Evolutionary conservation across 2,797 vertebrate genomes (phyloP).

Genomic region (Cottoperca gobio): DNA sequence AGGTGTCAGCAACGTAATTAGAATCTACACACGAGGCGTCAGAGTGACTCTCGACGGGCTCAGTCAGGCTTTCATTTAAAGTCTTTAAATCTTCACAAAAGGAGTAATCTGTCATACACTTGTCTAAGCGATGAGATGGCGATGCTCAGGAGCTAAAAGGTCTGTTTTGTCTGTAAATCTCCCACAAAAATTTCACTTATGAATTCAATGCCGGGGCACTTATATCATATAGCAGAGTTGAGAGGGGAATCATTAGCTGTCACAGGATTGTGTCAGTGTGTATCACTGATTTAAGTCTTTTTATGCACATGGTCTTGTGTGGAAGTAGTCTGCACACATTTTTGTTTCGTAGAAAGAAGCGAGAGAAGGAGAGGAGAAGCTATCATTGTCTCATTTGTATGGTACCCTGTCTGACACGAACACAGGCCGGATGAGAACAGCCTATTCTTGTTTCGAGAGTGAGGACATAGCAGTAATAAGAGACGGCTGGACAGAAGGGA

Average conservation of each 20-base stretch:
- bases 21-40: constrained; percentile 28
- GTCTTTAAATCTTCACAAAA: constrained; percentile 54
- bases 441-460: constrained; percentile 32
- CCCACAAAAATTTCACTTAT: constrained; percentile 25
- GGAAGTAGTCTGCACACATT: constrained; percentile 39
- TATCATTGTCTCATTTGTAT: constrained; percentile 40
- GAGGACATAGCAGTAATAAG: constrained; percentile 23
- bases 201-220: constrained; percentile 22
- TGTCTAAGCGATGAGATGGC: constrained; percentile 33
- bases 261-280: constrained; percentile 30
- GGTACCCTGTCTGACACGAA: constrained; percentile 43
- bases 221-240: constrained; percentile 44
- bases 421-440: constrained; percentile 33
- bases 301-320: constrained; percentile 41
- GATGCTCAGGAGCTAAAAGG: constrained; percentile 23
- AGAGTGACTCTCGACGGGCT: constrained; percentile 47
- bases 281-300: constrained; percentile 40
- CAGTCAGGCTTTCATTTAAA: constrained; percentile 44
- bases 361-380: constrained; percentile 12
- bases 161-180: constrained; percentile 39
- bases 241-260: constrained; percentile 46
- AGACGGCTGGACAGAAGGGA: constrained; percentile 21
- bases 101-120: constrained; percentile 43
- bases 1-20: constrained; percentile 50
- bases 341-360: constrained; percentile 32